Evolutionary conservation across 2,888 invertebrate genomes (phyloP).

Genomic region (Vesta saturnalis): DNA sequence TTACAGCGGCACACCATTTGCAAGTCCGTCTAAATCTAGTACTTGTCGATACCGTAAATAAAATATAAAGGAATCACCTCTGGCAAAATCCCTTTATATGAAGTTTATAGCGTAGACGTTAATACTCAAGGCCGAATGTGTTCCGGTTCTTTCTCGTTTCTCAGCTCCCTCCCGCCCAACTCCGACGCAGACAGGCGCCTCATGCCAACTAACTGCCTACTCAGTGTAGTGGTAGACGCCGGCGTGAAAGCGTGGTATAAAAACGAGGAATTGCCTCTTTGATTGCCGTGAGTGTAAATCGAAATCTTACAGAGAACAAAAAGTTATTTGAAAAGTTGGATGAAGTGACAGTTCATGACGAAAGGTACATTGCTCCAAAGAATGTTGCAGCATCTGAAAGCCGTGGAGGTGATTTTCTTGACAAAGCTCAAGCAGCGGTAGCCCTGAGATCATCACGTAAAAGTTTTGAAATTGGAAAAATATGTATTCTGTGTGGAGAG

Average conservation of each 20-base stretch:
- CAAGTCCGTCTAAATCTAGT: neutral
- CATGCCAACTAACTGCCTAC: neutral
- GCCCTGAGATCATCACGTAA: neutral
- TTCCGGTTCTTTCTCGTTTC: neutral
- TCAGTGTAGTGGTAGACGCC: neutral
- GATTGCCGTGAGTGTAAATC: neutral
- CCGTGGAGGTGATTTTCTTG: neutral
- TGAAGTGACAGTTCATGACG: neutral
- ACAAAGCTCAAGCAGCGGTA: neutral
- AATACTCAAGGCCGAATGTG: neutral
- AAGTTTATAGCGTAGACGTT: neutral
- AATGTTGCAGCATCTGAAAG: neutral
- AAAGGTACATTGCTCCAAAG: neutral
- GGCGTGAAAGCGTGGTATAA: neutral
- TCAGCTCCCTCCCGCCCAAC: neutral
- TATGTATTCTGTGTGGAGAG: neutral
- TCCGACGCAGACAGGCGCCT: neutral
- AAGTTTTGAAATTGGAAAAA: neutral
- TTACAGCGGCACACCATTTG: no score
- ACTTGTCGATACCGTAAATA: neutral
- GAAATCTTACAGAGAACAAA: neutral
- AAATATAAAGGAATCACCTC: neutral
- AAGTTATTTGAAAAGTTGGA: neutral
- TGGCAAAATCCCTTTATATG: neutral
- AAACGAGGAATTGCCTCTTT: neutral